Evolutionary conservation across 1,140 invertebrate species (phyloP), one percentile per base, ranked within the genome.

Genomic region (Drosophila bocki): DNA sequence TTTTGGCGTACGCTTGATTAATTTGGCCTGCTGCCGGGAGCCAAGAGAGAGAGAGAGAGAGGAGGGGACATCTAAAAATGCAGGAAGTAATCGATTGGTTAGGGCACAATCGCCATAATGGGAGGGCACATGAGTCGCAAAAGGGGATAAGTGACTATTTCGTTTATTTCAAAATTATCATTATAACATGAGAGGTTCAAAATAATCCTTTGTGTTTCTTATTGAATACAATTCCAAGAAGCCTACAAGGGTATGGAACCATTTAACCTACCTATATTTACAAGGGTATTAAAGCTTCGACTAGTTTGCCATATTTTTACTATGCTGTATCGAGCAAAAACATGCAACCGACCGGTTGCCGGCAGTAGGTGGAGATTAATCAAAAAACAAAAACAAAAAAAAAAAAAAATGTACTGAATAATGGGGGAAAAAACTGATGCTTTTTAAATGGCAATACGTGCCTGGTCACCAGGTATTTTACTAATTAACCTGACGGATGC

Each of bases 371-470:
- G 78, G 78, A 85, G 75, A 85, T 79, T 82, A 75, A 82, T 85
- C 65, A 77, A 35, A 61, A 60, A 33, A 72, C 17, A 32, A 11
- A 65, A 65, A 45, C 57, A 51, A 63, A 56, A 26, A 65, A 45
- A 64, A 51, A 63, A 56, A 26, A 39, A 13, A 15, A 33, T n/a
- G 5, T 57, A 39, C 33, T 33, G 32, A 71, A 72, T 58, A 72
- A 59, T 72, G 67, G 67, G 33, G 68, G 17, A 15, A 68, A 71
- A 69, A 71, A 65, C 47, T 70, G 72, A 75, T 78, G 78, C 75
- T 87, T 77, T 85, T 85, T 87, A 86, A 85, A 75, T 85, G 80
- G 75, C 82, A 87, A 82, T 86, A 85, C 82, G 82, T 85, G 82
- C 82, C 82, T 62, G 82, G 82, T 84, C 78, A 84, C 56, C 74